Percentiles rank a stretch among this genome's conserved stretches.
Conservation (phyloP, 2,113 vertebrate species). For the Paramisgurnus dabryanus region DNA sequence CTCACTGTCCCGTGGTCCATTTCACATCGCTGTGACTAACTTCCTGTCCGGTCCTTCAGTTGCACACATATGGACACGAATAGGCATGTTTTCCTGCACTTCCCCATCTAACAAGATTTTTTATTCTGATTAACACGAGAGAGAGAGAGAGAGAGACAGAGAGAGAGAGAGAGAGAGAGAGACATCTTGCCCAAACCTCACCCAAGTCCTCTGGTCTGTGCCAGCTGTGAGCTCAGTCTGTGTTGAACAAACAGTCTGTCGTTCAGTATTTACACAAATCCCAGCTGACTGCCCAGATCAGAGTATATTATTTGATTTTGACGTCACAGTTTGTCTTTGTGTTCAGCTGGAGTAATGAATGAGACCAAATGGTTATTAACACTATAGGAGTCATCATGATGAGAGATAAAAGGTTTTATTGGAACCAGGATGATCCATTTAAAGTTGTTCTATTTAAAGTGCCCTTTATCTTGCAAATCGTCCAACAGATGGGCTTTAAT, state of each 20-base stretch:
- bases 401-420: slow-evolving; percentile 20
- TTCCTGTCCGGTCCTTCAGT: not conserved
- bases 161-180: not conserved
- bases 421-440: not conserved
- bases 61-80: not conserved
- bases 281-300: slow-evolving; percentile 3
- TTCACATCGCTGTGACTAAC: slow-evolving; percentile 20
- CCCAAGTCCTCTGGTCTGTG: not conserved
- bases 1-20: slow-evolving; percentile 36
- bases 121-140: slow-evolving; percentile 22
- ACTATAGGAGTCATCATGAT: not conserved
- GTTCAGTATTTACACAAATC: slow-evolving; percentile 13
- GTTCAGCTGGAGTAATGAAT: slow-evolving; percentile 27
- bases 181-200: not conserved
- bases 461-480: not conserved
- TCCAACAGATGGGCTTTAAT: not conserved
- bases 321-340: slow-evolving; percentile 34
- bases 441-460: slow-evolving; percentile 10
- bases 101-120: slow-evolving; percentile 2
- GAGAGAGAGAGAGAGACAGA: not conserved
- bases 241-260: slow-evolving; percentile 28
- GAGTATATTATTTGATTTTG: slow-evolving; percentile 20
- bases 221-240: slow-evolving; percentile 30
- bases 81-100: slow-evolving; percentile 15
- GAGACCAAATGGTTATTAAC: slow-evolving; percentile 22